Evolutionary conservation across 2,797 vertebrate genomes (phyloP).

Genomic region (Eutrigla gurnardus): DNA sequence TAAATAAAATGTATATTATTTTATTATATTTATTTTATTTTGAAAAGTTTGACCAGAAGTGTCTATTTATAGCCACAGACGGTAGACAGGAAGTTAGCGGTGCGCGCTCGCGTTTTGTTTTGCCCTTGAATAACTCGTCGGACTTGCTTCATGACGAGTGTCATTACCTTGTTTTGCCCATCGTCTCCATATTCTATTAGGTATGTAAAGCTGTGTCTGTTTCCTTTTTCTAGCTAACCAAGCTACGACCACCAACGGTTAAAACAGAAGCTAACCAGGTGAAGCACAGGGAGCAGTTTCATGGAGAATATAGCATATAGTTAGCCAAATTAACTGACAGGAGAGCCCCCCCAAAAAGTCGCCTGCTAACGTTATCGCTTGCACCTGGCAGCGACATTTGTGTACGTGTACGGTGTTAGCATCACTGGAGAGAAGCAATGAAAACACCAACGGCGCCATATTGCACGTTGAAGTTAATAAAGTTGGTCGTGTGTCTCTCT

Average conservation of each 20-base stretch:
- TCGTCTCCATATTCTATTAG: constrained; percentile 11
- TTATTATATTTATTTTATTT: constrained; percentile 27
- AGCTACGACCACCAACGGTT: background rate
- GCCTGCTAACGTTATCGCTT: background rate
- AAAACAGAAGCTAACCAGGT: background rate
- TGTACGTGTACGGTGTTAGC: background rate
- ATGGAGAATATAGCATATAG: background rate
- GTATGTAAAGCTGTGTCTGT: constrained; percentile 47
- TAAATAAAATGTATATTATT: too few species aligned
- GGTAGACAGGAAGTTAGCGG: constrained; percentile 4
- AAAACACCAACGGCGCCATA: background rate
- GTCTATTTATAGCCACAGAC: background rate
- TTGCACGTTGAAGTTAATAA: background rate
- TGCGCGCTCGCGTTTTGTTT: background rate
- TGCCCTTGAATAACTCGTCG: constrained; percentile 18
- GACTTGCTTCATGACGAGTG: background rate
- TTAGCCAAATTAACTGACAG: background rate
- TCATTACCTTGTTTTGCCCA: background rate
- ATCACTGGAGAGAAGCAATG: background rate
- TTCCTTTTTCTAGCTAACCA: background rate
- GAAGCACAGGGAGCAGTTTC: background rate
- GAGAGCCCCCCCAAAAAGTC: background rate
- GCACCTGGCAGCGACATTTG: background rate
- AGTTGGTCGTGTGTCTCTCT: background rate
- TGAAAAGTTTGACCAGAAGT: constrained; percentile 35